phyloP scores from a whole-genome alignment of 2,113 vertebrate species.

The Sterna hirundo region DNA sequence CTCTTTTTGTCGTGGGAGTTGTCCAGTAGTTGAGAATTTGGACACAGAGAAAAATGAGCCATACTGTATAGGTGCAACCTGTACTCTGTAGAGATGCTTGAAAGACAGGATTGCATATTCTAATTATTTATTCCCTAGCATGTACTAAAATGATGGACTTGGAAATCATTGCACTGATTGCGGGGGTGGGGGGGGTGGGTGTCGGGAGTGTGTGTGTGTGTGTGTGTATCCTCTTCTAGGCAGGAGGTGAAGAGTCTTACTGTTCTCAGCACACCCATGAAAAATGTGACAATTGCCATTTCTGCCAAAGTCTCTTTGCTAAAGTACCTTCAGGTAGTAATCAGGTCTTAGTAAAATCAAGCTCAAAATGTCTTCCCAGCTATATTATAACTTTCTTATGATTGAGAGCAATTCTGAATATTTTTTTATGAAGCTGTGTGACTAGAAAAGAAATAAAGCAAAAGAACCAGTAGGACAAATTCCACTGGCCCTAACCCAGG shows the following conservation, averaged over 20 bases:
- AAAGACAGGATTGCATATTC: neutral
- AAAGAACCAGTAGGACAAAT: neutral
- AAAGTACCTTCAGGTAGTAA: neutral
- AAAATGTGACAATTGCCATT: neutral
- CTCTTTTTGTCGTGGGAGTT: neutral
- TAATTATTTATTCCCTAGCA: neutral
- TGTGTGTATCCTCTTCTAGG: neutral
- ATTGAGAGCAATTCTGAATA: neutral
- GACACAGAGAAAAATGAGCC: neutral
- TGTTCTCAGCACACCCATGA: neutral
- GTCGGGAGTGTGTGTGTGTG: no score
- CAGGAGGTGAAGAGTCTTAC: rapidly evolving
- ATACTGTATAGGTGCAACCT: neutral
- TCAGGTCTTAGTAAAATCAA: neutral
- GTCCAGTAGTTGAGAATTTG: neutral
- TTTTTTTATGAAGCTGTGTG: neutral
- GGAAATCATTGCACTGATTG: rapidly evolving
- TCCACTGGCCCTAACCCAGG: neutral
- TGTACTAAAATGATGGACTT: neutral
- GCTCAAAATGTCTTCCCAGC: neutral
- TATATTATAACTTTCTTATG: neutral
- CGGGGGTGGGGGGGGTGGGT: no score
- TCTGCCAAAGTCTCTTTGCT: neutral
- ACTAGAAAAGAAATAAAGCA: neutral
- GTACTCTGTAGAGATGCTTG: neutral